These are phyloP conservation scores for Chrysolina haemoptera DNA, from an alignment of 2,888 invertebrate species.

Conservation along the genomic window DNA sequence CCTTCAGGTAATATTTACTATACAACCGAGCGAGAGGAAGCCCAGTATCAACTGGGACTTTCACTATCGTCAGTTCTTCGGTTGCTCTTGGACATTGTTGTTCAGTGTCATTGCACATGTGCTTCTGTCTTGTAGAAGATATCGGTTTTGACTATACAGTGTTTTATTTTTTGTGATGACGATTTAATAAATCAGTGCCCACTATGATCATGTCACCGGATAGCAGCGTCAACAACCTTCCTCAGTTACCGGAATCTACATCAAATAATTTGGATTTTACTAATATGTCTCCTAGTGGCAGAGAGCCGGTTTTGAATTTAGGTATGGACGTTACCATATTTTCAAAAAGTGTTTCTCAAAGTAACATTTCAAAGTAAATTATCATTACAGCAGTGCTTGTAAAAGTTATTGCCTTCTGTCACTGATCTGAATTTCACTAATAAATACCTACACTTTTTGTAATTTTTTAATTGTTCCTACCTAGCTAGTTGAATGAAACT, in stretches of 20 bases:
- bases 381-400: neutral
- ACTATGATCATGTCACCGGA: constrained; percentile 79
- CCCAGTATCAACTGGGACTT: constrained; percentile 70
- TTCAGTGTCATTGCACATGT: constrained; percentile 55
- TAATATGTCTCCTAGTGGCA: constrained; percentile 66
- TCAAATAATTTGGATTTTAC: constrained; percentile 60
- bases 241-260: constrained; percentile 72
- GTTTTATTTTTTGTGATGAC: neutral
- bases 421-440: no score
- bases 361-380: neutral
- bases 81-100: constrained; percentile 60
- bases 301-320: constrained; percentile 83
- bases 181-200: constrained; percentile 7
- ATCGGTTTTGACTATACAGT: constrained; percentile 21
- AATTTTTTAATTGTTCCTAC: no score
- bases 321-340: constrained; percentile 69
- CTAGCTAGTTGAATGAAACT: no score
- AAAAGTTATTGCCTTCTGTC: no score
- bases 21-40: constrained; percentile 64
- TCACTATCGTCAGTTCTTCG: constrained; percentile 70
- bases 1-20: constrained; percentile 71
- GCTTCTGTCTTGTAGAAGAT: constrained; percentile 19
- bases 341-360: neutral
- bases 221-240: constrained; percentile 72
- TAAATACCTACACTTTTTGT: no score